A percentile compares a stretch with the other conserved stretches of the same genome.
These are phyloP conservation scores for Tenthredo amoena DNA, from an alignment of 2,888 invertebrate genomes.

Conservation along the genomic window DNA sequence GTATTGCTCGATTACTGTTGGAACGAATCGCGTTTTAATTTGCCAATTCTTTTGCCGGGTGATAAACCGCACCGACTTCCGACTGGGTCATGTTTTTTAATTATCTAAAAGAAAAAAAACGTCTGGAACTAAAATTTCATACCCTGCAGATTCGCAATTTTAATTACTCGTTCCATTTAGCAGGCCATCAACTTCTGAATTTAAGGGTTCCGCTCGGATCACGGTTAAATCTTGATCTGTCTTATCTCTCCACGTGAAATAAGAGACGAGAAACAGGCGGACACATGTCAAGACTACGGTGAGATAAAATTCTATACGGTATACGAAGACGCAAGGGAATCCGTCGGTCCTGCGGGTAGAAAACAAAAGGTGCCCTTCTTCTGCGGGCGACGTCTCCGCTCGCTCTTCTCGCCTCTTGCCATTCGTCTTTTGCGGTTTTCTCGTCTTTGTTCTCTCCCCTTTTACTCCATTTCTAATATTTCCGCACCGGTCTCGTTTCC, in stretches of 20 bases:
- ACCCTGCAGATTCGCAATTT: background rate
- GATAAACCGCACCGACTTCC: background rate
- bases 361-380: constrained; percentile 32
- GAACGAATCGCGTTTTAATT: background rate
- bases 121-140: background rate
- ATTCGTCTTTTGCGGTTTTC: constrained; percentile 45
- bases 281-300: background rate
- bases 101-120: background rate
- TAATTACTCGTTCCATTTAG: background rate
- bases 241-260: background rate
- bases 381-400: constrained; percentile 28
- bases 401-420: constrained; percentile 50
- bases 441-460: constrained; percentile 34
- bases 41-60: background rate
- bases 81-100: background rate
- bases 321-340: constrained; percentile 17
- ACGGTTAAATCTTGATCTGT: background rate
- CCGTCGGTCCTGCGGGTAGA: background rate
- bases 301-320: background rate
- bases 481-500: constrained; percentile 45
- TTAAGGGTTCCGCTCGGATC: background rate
- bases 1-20: background rate
- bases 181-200: background rate
- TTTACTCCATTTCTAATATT: constrained; percentile 24
- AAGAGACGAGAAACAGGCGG: constrained; percentile 1